Evolutionary conservation across 2,888 invertebrate genomes (phyloP).

Genomic region (Spisula solida): DNA sequence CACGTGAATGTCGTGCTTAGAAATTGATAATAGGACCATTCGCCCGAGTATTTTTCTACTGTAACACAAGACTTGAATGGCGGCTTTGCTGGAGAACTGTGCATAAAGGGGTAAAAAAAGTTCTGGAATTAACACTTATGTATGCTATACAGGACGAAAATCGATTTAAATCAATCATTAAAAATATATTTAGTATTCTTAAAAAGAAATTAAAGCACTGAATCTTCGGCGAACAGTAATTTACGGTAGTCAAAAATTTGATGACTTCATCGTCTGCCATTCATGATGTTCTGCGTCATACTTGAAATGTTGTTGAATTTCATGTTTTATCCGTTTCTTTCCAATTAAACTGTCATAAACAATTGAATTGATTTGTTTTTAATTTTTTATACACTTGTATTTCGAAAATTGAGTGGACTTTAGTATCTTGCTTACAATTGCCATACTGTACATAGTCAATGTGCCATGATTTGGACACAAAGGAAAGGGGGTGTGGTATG

Average conservation of each 20-base stretch:
- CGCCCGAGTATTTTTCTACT: constrained; percentile 25
- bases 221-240: background rate
- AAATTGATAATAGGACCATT: constrained; percentile 12
- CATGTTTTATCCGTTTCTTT: background rate
- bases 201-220: background rate
- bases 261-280: background rate
- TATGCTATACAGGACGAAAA: background rate
- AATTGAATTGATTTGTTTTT: background rate
- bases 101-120: constrained; percentile 82
- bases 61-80: constrained; percentile 82
- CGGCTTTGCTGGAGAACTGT: constrained; percentile 86
- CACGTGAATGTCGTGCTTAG: background rate
- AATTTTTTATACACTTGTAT: background rate
- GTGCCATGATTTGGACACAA: no score
- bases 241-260: background rate
- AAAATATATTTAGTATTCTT: background rate
- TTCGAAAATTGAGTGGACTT: no score
- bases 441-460: no score
- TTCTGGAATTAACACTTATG: background rate
- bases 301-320: background rate
- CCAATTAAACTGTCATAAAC: background rate
- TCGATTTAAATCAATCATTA: background rate
- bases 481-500: no score
- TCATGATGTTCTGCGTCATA: constrained; percentile 7
- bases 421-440: no score